A percentile compares a stretch with the other conserved stretches of the same genome.
These are phyloP conservation scores for Trachymyrmex cornetzi DNA, from an alignment of 1,140 invertebrate genomes.

Conservation along the genomic window DNA sequence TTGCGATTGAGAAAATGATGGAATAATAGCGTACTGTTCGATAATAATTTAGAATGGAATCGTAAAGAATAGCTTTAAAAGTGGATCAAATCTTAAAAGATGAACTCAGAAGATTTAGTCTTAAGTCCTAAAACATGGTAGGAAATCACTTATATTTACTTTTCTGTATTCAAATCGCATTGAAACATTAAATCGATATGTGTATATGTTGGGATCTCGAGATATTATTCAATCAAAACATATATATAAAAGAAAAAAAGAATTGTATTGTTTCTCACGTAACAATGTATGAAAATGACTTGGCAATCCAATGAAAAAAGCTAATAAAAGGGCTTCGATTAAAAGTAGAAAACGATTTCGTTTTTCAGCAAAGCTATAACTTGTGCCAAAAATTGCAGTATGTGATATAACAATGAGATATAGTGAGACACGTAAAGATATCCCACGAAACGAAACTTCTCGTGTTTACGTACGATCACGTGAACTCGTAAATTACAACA, in stretches of 20 bases:
- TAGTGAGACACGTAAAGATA: slow-evolving; percentile 8
- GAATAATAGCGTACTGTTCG: neutral
- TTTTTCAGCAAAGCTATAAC: neutral
- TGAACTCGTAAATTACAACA: slow-evolving; percentile 45
- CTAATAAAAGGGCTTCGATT: slow-evolving; percentile 11
- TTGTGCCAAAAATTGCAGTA: slow-evolving; percentile 60
- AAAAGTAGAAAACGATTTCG: neutral
- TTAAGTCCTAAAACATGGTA: neutral
- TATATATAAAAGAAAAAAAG: neutral
- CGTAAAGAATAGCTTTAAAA: neutral
- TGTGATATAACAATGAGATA: slow-evolving; percentile 67
- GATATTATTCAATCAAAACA: neutral
- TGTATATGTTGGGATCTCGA: neutral
- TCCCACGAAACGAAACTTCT: slow-evolving; percentile 21
- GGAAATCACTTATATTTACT: neutral
- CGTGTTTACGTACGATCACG: slow-evolving; percentile 31
- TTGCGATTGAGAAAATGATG: neutral
- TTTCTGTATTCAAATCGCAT: neutral
- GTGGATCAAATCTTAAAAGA: neutral
- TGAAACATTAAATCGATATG: neutral
- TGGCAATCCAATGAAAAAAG: neutral
- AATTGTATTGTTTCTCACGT: neutral
- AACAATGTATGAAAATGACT: neutral
- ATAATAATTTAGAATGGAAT: neutral
- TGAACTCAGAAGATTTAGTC: neutral